Evolutionary conservation across 2,797 vertebrate genomes (phyloP).

Genomic region (Danio kyathit): DNA sequence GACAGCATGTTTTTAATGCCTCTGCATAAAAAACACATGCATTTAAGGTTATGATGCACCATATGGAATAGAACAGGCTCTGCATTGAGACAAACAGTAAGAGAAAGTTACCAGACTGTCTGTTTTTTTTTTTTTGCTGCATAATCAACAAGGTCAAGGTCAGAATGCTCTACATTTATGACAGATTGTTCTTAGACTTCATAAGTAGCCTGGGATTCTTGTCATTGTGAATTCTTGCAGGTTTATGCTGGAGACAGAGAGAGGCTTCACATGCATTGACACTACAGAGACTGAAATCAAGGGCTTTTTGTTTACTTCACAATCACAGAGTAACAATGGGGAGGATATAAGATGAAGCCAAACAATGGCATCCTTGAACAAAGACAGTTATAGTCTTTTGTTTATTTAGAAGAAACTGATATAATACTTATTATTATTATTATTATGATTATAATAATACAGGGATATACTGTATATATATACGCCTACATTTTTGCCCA

Average conservation of each 20-base stretch:
- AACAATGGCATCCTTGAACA: neutral
- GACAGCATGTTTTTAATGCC: neutral
- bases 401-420: neutral
- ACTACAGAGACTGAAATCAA: conserved; percentile 18
- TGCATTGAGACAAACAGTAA: neutral
- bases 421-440: neutral
- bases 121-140: neutral
- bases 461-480: too few species aligned
- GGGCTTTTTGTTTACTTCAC: neutral
- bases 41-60: neutral
- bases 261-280: neutral
- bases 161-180: conserved; percentile 6
- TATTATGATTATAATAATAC: too few species aligned
- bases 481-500: too few species aligned
- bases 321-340: neutral
- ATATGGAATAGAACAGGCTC: conserved; percentile 27
- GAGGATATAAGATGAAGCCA: neutral
- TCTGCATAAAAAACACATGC: neutral
- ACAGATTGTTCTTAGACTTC: conserved; percentile 14
- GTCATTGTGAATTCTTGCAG: neutral
- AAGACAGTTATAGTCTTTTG: neutral
- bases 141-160: conserved; percentile 13
- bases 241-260: neutral
- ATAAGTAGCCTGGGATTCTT: neutral
- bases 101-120: conserved; percentile 12